Percentiles rank a stretch among this genome's conserved stretches.
Conservation (phyloP, 2,797 vertebrate species). For the Liparis tanakae region DNA sequence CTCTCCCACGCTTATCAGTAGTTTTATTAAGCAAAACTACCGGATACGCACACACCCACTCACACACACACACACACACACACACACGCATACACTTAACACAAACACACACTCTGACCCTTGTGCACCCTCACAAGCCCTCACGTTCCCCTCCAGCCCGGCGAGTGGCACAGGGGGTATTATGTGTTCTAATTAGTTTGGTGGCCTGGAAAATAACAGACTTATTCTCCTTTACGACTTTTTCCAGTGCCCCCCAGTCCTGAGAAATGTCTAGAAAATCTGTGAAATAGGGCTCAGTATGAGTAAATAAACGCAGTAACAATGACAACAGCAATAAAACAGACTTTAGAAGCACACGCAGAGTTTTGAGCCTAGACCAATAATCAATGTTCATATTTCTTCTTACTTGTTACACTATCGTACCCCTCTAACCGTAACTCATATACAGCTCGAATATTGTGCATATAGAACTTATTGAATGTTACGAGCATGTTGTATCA, state of each 20-base stretch:
- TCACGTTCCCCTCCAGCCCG: slow-evolving; percentile 42
- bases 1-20: neutral
- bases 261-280: neutral
- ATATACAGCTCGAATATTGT: neutral
- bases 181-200: slow-evolving; percentile 42
- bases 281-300: neutral
- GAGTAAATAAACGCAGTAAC: neutral
- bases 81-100: slow-evolving; percentile 3
- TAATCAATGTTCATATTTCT: neutral
- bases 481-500: neutral
- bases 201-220: slow-evolving; percentile 23
- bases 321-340: no score
- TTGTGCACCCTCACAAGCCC: slow-evolving; percentile 32
- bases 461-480: neutral
- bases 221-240: neutral
- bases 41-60: neutral
- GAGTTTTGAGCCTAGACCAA: neutral
- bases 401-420: neutral
- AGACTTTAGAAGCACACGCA: neutral
- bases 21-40: slow-evolving; percentile 11
- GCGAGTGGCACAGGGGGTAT: slow-evolving; percentile 6
- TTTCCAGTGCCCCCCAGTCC: neutral
- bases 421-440: neutral
- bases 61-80: slow-evolving; percentile 3
- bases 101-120: slow-evolving; percentile 9